Percentiles rank a stretch among this genome's conserved stretches.
phyloP scores from a whole-genome alignment of 2,888 invertebrate species.

The Chrysolina oricalcia region DNA sequence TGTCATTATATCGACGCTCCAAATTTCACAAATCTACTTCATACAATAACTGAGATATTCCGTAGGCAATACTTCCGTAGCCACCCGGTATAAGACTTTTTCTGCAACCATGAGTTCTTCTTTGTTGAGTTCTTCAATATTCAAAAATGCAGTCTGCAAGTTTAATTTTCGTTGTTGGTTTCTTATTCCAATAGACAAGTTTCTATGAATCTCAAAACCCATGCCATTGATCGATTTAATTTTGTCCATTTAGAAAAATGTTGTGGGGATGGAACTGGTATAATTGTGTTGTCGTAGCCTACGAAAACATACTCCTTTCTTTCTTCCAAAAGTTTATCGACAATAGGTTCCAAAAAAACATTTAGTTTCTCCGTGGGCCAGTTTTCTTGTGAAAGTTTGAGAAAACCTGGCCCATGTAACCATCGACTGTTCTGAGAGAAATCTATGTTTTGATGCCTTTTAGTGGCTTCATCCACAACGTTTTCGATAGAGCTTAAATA shows the following conservation, averaged over 20 bases:
- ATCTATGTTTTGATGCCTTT: background rate
- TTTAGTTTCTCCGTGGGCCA: slow-evolving; percentile 3
- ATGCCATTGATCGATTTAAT: background rate
- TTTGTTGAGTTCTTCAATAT: background rate
- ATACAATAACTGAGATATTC: no score
- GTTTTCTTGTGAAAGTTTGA: background rate
- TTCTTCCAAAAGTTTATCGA: background rate
- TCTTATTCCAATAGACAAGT: background rate
- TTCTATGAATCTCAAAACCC: background rate
- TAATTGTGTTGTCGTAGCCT: background rate
- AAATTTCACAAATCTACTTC: no score
- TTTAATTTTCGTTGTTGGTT: no score
- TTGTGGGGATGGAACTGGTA: background rate
- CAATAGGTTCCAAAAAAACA: background rate
- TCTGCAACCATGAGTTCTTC: no score
- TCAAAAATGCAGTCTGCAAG: no score
- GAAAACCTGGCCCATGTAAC: slow-evolving; percentile 1
- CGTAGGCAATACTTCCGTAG: no score
- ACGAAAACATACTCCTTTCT: background rate
- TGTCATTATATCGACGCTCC: no score
- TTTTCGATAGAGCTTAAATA: background rate
- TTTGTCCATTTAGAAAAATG: slow-evolving; percentile 8
- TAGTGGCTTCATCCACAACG: slow-evolving; percentile 14
- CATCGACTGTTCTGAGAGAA: background rate
- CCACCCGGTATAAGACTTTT: slow-evolving; percentile 21